A percentile compares a stretch with the other conserved stretches of the same genome.
Evolutionary conservation across 1,140 invertebrate species (phyloP).

Genomic region (Oryctes rhinoceros): DNA sequence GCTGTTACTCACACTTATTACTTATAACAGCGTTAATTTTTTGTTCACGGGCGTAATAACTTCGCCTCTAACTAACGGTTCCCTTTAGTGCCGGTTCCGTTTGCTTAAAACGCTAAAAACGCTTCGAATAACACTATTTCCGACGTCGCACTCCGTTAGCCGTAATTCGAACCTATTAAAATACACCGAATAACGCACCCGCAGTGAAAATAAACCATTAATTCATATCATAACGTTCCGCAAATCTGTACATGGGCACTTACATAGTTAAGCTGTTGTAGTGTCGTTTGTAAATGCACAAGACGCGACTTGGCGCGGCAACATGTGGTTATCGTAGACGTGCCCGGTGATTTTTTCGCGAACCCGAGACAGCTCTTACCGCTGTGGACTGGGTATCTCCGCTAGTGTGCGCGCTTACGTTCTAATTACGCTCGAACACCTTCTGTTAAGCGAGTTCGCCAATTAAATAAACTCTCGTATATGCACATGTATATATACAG

Average conservation of each 20-base stretch:
- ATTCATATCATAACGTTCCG: constrained; percentile 7
- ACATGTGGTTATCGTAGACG: constrained; percentile 4
- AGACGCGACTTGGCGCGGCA: not conserved
- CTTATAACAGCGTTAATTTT: too few relatives aligned
- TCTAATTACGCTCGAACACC: not conserved
- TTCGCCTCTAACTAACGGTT: not conserved
- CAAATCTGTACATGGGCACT: not conserved
- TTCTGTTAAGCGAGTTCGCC: not conserved
- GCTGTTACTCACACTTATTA: too few relatives aligned
- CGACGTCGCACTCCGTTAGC: not conserved
- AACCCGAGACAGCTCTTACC: too few relatives aligned
- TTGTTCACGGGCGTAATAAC: too few relatives aligned
- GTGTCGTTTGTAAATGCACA: not conserved
- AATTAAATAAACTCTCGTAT: not conserved
- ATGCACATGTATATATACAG: not conserved
- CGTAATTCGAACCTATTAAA: constrained; percentile 13
- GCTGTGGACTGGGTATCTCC: too few relatives aligned
- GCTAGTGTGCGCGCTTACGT: not conserved
- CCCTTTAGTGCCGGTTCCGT: not conserved
- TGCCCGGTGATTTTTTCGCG: not conserved
- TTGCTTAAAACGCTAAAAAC: not conserved
- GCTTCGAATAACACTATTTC: constrained; percentile 4
- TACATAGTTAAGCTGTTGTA: not conserved
- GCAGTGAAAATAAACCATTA: constrained; percentile 14
- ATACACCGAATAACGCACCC: not conserved